Evolutionary conservation across 1,140 invertebrate species (phyloP).

Genomic region (Drosophila erecta): DNA sequence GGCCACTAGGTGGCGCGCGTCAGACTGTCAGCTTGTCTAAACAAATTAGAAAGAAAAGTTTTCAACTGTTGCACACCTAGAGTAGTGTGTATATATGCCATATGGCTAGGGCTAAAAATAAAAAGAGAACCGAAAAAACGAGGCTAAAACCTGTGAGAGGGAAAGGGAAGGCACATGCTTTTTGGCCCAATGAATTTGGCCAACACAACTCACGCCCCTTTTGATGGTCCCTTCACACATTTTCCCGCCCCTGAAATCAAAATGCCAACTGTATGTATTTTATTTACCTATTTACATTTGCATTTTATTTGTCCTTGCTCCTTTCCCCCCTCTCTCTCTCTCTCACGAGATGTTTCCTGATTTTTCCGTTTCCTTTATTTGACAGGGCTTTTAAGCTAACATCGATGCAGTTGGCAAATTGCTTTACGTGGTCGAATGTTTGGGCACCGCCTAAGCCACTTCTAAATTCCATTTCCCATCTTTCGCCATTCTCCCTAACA

Average conservation of each 20-base stretch:
- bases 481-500: slow-evolving; percentile 12
- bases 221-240: slow-evolving; percentile 7
- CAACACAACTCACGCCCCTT: slow-evolving; percentile 46
- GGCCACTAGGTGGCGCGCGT: slow-evolving; percentile 49
- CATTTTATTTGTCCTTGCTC: slow-evolving; percentile 52
- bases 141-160: not conserved
- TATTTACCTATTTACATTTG: slow-evolving; percentile 56
- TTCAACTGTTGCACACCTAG: slow-evolving; percentile 36
- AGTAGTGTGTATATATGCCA: too few relatives aligned
- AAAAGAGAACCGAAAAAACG: not conserved
- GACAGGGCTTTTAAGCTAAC: slow-evolving; percentile 58
- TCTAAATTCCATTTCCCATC: slow-evolving; percentile 49
- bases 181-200: slow-evolving; percentile 42
- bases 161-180: slow-evolving; percentile 13
- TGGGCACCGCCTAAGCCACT: slow-evolving; percentile 27
- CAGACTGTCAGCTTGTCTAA: slow-evolving; percentile 15
- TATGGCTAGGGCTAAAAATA: slow-evolving; percentile 23
- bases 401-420: slow-evolving; percentile 57
- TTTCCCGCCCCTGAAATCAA: slow-evolving; percentile 16
- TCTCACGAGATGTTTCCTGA: not conserved
- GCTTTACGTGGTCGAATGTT: slow-evolving; percentile 51
- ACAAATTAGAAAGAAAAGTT: slow-evolving; percentile 29
- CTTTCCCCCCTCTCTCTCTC: not conserved
- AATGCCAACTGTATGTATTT: slow-evolving; percentile 50
- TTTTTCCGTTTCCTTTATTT: slow-evolving; percentile 4